Base-by-base conservation (phyloP, 2,113 vertebrate species). In the Myiopsitta monachus region DNA sequence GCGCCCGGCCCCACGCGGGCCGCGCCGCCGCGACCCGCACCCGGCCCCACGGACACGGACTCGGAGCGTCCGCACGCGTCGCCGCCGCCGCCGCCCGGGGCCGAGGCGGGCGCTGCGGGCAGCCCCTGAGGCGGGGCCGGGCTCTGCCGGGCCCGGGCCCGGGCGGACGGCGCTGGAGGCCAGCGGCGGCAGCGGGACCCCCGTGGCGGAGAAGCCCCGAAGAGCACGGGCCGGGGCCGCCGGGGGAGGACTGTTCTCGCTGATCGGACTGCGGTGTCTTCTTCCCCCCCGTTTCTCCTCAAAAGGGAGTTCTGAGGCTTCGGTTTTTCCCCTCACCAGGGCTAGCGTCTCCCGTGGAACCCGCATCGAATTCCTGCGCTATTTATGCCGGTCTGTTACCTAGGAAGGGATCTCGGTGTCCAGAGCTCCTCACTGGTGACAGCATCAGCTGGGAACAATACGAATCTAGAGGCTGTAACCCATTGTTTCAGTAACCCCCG, bases 271-370 rank as follows among this genome's bases (percentile, higher is more conserved):
- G 94, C 66, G 69, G 80, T 44, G 21, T 14, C 80, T 74, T 69
- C 63, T 47, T 66, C 19, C 7, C 9, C 15, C 36, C 31, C 26
- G 18, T 67, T 59, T 70, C 14, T 90, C 91, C 64, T 89, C 92
- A 23, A n/a, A 92, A 95, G 91, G 88, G 95, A 87, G 89, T 90
- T 66, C 55, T 36, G 91, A 91, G 94, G 66, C 91, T 97, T 87
- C 80, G 84, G 83, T 82, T 90, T 85, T 68, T 70, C 41, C 38
- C 87, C 79, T 87, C 74, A n/a, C 79, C 93, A 27, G 92, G 85
- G 76, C 75, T 83, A 69, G 88, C 74, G 81, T 96, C 92, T 95
- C 87, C 82, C 83, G 70, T 41, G 43, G 83, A 95, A 67, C 83
- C 87, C 14, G 79, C 92, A 31, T 82, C 49, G 87, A 87, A 91